Evolutionary conservation across 53 echinoderm and acorn worm genomes (phyloP).

Genomic region (Actinopyga echinites): DNA sequence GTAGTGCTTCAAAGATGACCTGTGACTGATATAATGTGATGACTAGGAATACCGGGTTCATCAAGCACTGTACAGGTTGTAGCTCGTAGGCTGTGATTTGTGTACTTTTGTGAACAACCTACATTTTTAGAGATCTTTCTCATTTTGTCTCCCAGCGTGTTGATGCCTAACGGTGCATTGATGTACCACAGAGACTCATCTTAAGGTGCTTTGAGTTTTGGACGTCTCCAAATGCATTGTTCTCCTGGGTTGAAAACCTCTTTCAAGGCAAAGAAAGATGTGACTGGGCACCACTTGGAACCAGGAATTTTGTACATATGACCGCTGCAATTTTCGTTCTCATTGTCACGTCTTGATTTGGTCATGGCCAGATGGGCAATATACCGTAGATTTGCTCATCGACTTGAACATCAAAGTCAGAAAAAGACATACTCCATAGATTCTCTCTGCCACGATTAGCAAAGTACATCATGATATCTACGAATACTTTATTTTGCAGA

Average conservation of each 20-base stretch:
- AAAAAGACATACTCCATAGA: constrained; percentile 35
- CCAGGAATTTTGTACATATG: constrained; percentile 59
- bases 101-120: constrained; percentile 65
- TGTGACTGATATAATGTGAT: constrained; percentile 54
- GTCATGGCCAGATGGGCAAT: constrained; percentile 35
- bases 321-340: constrained; percentile 45
- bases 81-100: constrained; percentile 63
- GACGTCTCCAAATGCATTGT: constrained; percentile 56
- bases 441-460: constrained; percentile 58
- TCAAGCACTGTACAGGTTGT: constrained; percentile 60
- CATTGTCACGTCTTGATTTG: constrained; percentile 48
- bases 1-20: constrained; percentile 52
- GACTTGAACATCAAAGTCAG: constrained; percentile 38
- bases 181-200: constrained; percentile 54
- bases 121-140: constrained; percentile 61
- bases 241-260: constrained; percentile 44
- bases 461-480: constrained; percentile 65
- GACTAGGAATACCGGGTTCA: constrained; percentile 45
- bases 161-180: constrained; percentile 68
- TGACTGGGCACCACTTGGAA: constrained; percentile 52
- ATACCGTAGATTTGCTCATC: constrained; percentile 53
- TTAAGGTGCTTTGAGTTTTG: constrained; percentile 11
- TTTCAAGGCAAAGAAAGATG: constrained; percentile 20
- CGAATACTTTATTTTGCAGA: constrained; percentile 55
- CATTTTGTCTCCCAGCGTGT: constrained; percentile 61